Evolutionary conservation across 2,888 invertebrate genomes (phyloP).

Genomic region (Hetaerina titia): DNA sequence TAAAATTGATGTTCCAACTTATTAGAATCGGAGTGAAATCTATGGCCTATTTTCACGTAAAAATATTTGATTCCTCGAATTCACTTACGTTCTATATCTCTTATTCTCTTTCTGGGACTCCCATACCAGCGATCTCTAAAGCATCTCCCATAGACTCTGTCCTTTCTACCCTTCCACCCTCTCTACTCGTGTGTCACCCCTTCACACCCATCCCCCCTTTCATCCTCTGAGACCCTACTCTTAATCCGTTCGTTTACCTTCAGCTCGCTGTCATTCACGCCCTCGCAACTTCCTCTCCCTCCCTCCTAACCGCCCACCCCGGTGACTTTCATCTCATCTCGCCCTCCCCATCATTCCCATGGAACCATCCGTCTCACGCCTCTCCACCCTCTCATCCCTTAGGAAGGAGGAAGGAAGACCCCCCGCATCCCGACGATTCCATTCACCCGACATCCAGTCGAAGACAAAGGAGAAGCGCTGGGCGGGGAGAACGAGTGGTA

Average conservation of each 20-base stretch:
- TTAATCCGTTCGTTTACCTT: slow-evolving; percentile 50
- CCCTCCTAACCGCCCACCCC: background rate
- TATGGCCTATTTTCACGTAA: too few species aligned
- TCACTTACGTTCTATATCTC: too few species aligned
- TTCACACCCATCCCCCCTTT: background rate
- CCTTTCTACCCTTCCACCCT: background rate
- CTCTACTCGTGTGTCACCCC: background rate
- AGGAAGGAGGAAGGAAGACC: too few species aligned
- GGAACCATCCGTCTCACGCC: background rate
- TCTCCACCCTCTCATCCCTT: background rate
- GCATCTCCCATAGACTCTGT: too few species aligned
- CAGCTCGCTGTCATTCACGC: background rate
- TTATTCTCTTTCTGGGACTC: too few species aligned
- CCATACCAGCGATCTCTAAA: too few species aligned
- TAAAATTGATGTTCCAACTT: too few species aligned
- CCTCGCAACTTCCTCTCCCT: background rate
- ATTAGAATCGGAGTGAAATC: too few species aligned
- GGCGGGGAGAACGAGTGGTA: background rate
- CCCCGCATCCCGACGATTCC: background rate
- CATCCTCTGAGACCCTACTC: background rate
- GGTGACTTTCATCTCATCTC: background rate
- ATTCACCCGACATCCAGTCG: slow-evolving; percentile 15
- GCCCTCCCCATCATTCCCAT: background rate
- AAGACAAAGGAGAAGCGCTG: background rate
- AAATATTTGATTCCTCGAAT: too few species aligned